phyloP scores from a whole-genome alignment of 2,888 invertebrate genomes.

The Tetragnatha montana region DNA sequence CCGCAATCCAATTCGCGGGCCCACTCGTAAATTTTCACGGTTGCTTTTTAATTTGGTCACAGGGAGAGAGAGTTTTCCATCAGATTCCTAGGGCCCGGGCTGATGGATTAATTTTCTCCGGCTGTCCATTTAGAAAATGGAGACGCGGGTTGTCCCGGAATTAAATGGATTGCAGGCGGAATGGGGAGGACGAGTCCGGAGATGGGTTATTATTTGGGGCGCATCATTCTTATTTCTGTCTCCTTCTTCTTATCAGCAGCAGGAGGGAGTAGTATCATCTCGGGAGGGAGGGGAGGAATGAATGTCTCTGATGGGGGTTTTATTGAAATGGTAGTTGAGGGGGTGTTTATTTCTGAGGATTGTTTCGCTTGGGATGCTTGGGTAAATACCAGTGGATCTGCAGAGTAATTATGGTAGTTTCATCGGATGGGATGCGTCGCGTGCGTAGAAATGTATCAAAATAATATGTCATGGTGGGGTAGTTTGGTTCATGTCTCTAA shows the following conservation, averaged over 20 bases:
- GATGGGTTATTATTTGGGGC: conserved; percentile 20
- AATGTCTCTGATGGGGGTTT: background rate
- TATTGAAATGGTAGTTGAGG: background rate
- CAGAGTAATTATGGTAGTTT: too few species aligned
- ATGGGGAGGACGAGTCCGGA: conserved; percentile 30
- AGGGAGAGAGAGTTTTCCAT: conserved; percentile 36
- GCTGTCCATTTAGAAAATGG: conserved; percentile 69
- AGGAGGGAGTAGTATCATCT: background rate
- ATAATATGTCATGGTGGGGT: too few species aligned
- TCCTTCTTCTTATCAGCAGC: background rate
- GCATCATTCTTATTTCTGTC: conserved; percentile 24
- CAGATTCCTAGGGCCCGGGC: conserved; percentile 41
- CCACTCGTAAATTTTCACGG: conserved; percentile 68
- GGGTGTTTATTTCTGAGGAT: background rate
- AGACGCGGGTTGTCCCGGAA: conserved; percentile 62
- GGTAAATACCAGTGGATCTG: background rate
- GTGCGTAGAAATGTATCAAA: too few species aligned
- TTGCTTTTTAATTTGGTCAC: conserved; percentile 67
- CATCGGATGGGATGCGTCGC: too few species aligned
- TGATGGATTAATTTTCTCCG: conserved; percentile 69
- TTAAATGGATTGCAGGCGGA: conserved; percentile 60
- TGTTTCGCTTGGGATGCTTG: background rate
- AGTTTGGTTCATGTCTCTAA: too few species aligned
- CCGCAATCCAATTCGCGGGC: conserved; percentile 58
- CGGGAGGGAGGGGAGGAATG: background rate